phyloP scores from a whole-genome alignment of 2,113 vertebrate species.

The Okapia johnstoni region DNA sequence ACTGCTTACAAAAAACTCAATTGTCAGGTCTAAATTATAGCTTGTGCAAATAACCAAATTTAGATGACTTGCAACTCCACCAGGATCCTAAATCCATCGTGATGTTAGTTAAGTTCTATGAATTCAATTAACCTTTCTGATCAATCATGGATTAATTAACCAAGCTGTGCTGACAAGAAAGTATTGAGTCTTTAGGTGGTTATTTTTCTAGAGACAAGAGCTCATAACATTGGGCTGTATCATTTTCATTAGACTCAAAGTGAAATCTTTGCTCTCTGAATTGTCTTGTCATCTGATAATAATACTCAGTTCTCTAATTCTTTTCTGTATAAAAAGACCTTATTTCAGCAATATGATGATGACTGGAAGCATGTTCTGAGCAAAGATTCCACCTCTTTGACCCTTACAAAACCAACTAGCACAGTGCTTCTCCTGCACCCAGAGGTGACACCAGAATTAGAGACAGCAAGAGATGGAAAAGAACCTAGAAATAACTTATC shows the following conservation, averaged over 20 bases:
- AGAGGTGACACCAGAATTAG: background rate
- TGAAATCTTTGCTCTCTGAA: background rate
- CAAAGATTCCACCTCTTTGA: background rate
- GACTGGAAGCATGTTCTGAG: background rate
- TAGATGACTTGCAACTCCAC: background rate
- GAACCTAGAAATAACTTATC: background rate
- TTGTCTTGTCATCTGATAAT: background rate
- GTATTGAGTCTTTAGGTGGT: background rate
- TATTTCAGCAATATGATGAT: background rate
- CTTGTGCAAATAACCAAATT: background rate
- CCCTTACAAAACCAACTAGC: too few species aligned
- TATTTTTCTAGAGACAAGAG: background rate
- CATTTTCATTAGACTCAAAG: background rate
- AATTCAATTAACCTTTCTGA: slow-evolving; percentile 17
- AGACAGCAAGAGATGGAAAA: background rate
- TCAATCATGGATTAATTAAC: slow-evolving; percentile 31
- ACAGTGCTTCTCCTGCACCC: background rate
- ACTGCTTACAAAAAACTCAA: background rate
- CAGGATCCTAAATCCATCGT: background rate
- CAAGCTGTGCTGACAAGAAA: slow-evolving; percentile 3
- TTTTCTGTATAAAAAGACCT: background rate
- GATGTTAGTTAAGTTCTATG: background rate
- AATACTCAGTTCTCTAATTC: background rate
- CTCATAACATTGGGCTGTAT: background rate
- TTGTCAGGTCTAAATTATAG: background rate